phyloP scores from a whole-genome alignment of 2,888 invertebrate genomes.

The Agonopterix alstromeriana region DNA sequence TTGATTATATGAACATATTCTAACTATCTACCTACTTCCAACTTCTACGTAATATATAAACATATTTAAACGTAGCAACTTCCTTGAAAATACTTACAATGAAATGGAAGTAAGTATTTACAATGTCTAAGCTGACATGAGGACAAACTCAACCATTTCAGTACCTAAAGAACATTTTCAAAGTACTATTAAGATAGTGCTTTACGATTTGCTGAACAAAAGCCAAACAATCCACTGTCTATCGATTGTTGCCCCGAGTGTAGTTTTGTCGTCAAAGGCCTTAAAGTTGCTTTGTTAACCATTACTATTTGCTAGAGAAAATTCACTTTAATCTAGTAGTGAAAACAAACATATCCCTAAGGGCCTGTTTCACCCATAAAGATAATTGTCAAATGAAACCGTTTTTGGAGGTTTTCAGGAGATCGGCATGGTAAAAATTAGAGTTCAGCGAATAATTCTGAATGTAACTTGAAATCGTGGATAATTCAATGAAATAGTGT shows the following conservation, averaged over 20 bases:
- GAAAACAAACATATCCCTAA: background rate
- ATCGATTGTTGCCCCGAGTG: constrained; percentile 61
- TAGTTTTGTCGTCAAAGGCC: constrained; percentile 64
- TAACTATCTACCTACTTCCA: too few species aligned
- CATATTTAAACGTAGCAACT: too few species aligned
- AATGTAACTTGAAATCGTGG: too few species aligned
- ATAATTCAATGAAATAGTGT: too few species aligned
- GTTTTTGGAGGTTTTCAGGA: too few species aligned
- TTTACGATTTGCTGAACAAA: constrained; percentile 63
- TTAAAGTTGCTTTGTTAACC: constrained; percentile 24
- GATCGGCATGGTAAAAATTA: too few species aligned
- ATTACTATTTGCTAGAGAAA: background rate
- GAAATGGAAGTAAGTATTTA: constrained; percentile 1
- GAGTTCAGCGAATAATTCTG: too few species aligned
- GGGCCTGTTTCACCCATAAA: too few species aligned
- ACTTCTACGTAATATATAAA: too few species aligned
- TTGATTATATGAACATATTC: too few species aligned
- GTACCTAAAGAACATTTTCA: constrained; percentile 39
- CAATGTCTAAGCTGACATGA: constrained; percentile 28
- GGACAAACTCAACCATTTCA: constrained; percentile 44
- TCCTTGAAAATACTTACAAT: too few species aligned
- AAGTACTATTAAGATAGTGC: constrained; percentile 51
- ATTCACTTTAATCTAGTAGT: background rate
- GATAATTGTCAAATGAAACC: too few species aligned
- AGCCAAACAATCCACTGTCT: constrained; percentile 67